phyloP scores from a whole-genome alignment of 2,888 invertebrate genomes.

The Sepioteuthis lessoniana region DNA sequence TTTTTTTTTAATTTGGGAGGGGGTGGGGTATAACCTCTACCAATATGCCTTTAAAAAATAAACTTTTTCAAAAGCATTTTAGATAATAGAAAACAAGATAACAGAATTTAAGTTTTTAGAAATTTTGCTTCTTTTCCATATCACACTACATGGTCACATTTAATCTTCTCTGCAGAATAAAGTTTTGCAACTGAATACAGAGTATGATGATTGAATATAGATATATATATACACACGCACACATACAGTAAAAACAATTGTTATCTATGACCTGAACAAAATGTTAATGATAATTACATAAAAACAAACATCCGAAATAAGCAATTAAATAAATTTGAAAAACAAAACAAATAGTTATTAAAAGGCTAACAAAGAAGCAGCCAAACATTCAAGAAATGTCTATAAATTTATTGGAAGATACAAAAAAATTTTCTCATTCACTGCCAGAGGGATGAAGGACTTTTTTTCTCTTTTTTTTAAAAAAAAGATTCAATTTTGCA shows the following conservation, averaged over 20 bases:
- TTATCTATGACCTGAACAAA: not conserved
- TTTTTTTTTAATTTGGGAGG: too few species aligned
- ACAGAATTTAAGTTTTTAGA: not conserved
- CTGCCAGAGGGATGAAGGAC: not conserved
- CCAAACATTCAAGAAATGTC: not conserved
- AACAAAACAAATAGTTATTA: not conserved
- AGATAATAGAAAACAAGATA: not conserved
- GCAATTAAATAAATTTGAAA: not conserved
- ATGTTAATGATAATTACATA: not conserved
- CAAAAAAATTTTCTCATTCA: not conserved
- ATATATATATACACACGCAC: not conserved
- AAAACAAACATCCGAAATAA: not conserved
- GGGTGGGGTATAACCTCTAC: not conserved
- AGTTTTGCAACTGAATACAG: too few species aligned
- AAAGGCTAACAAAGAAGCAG: constrained; percentile 6
- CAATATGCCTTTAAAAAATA: not conserved
- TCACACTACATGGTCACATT: too few species aligned
- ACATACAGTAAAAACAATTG: too few species aligned
- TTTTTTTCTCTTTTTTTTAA: too few species aligned
- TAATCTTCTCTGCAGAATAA: too few species aligned
- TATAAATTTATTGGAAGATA: constrained; percentile 12
- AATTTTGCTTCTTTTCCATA: too few species aligned
- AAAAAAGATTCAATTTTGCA: constrained; percentile 4
- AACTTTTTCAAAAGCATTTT: not conserved
- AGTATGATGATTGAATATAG: not conserved